These are phyloP conservation scores for Lucilia cuprina DNA, from an alignment of 1,140 invertebrate species.

Conservation along the genomic window DNA sequence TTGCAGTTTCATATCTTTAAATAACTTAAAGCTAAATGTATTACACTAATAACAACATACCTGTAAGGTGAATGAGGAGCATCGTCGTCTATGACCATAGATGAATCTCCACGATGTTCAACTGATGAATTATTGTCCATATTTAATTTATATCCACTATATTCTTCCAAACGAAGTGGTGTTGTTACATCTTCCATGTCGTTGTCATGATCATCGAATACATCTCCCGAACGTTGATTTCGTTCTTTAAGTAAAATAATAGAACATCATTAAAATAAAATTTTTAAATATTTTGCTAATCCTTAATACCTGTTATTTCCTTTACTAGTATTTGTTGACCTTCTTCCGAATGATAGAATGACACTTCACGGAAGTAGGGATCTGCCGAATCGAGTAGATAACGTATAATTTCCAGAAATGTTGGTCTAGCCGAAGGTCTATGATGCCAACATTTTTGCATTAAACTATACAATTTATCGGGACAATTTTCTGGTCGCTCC, in stretches of 20 bases:
- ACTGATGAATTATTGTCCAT: constrained; percentile 51
- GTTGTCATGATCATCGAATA: constrained; percentile 46
- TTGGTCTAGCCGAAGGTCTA: constrained; percentile 76
- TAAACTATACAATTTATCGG: constrained; percentile 83
- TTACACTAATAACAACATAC: constrained; percentile 19
- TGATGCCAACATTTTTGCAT: constrained; percentile 92
- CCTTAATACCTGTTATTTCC: constrained; percentile 44
- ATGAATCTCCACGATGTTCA: constrained; percentile 53
- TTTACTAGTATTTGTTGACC: constrained; percentile 64
- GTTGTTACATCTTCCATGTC: constrained; percentile 59
- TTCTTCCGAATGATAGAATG: constrained; percentile 78
- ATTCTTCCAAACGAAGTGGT: constrained; percentile 53
- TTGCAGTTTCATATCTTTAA: background rate
- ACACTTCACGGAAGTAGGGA: constrained; percentile 71
- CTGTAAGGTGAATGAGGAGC: constrained; percentile 56
- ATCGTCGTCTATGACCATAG: constrained; percentile 52
- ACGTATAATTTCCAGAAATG: constrained; percentile 81
- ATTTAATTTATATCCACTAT: constrained; percentile 50
- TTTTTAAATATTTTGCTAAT: background rate
- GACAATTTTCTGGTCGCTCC: constrained; percentile 93
- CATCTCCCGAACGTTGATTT: constrained; percentile 39
- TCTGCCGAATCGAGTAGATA: constrained; percentile 69
- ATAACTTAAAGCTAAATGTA: background rate
- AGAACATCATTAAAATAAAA: background rate
- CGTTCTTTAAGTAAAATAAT: constrained; percentile 20